Evolutionary conservation across 1,140 invertebrate species (phyloP).

Genomic region (Zaprionus tsacasi): DNA sequence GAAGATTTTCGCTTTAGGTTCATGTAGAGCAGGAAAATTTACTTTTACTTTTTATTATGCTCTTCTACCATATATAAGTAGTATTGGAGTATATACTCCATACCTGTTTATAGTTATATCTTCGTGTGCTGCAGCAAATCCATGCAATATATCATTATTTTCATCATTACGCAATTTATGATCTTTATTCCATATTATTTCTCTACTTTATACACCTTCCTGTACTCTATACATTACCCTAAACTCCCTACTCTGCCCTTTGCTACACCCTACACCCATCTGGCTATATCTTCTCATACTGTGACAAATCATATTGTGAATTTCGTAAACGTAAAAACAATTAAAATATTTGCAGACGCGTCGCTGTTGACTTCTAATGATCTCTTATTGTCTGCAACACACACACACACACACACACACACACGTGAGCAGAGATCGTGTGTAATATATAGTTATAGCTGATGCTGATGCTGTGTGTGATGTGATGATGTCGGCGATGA

Average conservation of each 20-base stretch:
- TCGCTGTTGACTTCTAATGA: conserved; percentile 77
- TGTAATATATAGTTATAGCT: conserved; percentile 46
- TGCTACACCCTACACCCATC: background rate
- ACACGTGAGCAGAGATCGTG: conserved; percentile 18
- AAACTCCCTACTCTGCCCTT: background rate
- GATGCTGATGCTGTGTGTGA: conserved; percentile 25
- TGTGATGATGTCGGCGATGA: conserved; percentile 50
- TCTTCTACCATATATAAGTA: too few relatives aligned
- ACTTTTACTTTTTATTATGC: background rate
- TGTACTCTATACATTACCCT: background rate
- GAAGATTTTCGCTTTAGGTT: too few relatives aligned
- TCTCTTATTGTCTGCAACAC: conserved; percentile 79
- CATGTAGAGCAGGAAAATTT: background rate
- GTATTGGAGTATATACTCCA: background rate
- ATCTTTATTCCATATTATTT: background rate
- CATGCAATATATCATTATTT: background rate
- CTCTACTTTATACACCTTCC: background rate
- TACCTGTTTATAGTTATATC: background rate
- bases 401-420: conserved; percentile 7
- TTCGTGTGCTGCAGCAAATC: background rate
- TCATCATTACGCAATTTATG: too few relatives aligned
- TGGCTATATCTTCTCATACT: conserved; percentile 4
- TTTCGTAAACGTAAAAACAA: conserved; percentile 66
- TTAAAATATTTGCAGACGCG: conserved; percentile 81
- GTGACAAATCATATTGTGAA: conserved; percentile 18